Conservation (phyloP, 2,797 vertebrate species). For the Anniella stebbinsi region DNA sequence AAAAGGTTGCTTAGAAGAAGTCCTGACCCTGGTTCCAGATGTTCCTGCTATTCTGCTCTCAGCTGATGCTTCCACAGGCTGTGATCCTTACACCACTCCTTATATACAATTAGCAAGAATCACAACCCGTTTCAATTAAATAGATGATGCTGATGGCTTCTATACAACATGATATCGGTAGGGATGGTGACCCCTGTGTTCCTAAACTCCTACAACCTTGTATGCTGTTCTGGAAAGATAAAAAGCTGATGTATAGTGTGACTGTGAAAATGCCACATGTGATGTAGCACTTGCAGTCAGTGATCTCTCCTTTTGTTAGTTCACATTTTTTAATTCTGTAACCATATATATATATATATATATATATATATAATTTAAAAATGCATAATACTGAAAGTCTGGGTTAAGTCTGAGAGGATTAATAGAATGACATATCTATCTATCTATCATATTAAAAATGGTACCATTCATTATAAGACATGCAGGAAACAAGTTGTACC, state of each 20-base stretch:
- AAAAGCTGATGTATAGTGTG: background rate
- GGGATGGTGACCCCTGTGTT: background rate
- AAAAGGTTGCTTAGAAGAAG: no score
- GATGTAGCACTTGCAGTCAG: background rate
- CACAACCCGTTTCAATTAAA: background rate
- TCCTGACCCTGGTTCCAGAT: background rate
- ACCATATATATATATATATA: background rate
- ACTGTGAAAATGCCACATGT: background rate
- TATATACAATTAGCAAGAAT: background rate
- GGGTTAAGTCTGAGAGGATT: background rate
- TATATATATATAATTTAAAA: no score
- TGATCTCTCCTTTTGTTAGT: background rate
- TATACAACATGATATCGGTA: background rate
- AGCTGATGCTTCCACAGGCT: background rate
- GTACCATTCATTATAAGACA: background rate
- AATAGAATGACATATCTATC: background rate
- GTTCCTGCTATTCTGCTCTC: background rate
- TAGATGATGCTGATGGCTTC: background rate
- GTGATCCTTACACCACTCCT: background rate
- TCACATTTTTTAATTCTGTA: background rate
- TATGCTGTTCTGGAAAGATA: background rate
- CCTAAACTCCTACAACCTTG: background rate
- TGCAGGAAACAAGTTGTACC: background rate
- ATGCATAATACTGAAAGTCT: background rate
- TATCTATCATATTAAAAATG: background rate